phyloP scores from a whole-genome alignment of 2,113 vertebrate genomes.

The Perccottus glenii region DNA sequence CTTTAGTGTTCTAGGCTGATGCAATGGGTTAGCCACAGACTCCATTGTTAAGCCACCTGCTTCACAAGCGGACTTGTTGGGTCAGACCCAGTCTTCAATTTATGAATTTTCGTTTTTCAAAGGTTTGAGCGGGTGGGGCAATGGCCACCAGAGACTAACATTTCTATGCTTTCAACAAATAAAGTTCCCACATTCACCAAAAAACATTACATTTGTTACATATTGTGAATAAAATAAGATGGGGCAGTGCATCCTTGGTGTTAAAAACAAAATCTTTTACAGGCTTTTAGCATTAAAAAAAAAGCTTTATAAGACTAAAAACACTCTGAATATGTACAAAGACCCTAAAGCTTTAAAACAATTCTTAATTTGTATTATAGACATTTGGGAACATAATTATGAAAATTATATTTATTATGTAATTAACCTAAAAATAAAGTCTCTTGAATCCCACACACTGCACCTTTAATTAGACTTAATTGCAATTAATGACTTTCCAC shows the following conservation, averaged over 20 bases:
- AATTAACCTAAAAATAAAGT: neutral
- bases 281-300: no score
- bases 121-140: neutral
- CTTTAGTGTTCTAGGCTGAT: conserved; percentile 6
- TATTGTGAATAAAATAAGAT: no score
- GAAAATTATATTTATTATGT: neutral
- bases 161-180: no score
- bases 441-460: neutral
- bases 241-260: no score
- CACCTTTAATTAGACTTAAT: conserved; percentile 7
- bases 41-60: conserved; percentile 12
- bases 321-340: neutral
- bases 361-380: neutral
- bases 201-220: no score
- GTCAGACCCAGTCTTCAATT: neutral
- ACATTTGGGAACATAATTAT: conserved; percentile 4
- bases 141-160: neutral
- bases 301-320: no score
- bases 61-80: neutral
- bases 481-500: conserved; percentile 14
- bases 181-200: neutral
- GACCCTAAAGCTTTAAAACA: neutral
- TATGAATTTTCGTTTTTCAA: neutral
- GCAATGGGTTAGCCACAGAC: conserved; percentile 7
- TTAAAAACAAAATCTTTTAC: no score